Conservation (phyloP, 2,797 vertebrate species). For the Anisognathus igniventris region DNA sequence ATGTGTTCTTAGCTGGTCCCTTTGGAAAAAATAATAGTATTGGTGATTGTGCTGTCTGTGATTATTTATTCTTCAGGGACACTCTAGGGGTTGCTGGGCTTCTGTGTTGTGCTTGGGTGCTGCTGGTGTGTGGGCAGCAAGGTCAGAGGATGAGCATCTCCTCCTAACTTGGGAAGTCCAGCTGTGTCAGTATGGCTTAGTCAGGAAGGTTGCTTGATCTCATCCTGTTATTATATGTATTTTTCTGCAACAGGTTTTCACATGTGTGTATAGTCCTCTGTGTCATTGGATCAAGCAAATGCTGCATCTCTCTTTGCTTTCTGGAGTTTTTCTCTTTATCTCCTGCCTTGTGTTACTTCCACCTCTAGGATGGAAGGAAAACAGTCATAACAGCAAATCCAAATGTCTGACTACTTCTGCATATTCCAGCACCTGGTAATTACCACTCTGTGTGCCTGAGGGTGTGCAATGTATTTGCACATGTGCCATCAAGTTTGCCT, state of each 20-base stretch:
- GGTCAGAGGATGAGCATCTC: neutral
- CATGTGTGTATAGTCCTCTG: neutral
- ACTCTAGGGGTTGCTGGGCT: neutral
- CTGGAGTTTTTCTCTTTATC: neutral
- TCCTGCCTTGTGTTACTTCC: neutral
- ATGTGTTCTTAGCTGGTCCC: neutral
- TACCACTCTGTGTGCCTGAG: neutral
- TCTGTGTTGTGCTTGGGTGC: neutral
- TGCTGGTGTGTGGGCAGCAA: neutral
- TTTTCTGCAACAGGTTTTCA: neutral
- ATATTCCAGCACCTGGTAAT: accelerated
- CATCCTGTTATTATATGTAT: neutral
- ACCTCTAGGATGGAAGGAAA: neutral
- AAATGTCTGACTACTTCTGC: neutral
- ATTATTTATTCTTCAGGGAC: neutral
- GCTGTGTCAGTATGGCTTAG: neutral
- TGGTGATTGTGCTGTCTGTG: neutral
- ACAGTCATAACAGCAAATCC: neutral
- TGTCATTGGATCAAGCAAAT: neutral
- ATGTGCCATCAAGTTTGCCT: neutral
- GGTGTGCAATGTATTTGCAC: neutral
- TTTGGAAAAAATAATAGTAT: neutral
- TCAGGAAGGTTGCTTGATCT: neutral
- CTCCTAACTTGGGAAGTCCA: neutral
- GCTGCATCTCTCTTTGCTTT: neutral